Base-by-base conservation (phyloP, 2,888 invertebrate species). In the Psylliodes chrysocephalus region DNA sequence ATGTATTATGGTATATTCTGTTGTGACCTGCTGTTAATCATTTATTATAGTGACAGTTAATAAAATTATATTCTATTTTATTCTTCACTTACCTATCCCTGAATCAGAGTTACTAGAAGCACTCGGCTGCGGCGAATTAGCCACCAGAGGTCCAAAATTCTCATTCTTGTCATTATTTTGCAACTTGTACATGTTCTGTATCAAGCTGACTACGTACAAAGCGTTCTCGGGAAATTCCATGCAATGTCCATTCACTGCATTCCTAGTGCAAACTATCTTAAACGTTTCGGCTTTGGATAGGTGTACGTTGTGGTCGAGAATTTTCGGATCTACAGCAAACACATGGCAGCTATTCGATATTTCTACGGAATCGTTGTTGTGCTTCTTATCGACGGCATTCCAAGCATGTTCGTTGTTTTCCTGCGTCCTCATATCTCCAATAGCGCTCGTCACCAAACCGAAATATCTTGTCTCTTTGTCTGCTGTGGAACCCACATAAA, bases 41-140 rank as follows among this genome's bases (percentile, higher is more conserved):
- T n/a, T n/a, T n/a, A n/a, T n/a, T n/a, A n/a, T n/a, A n/a, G n/a
- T n/a, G n/a, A n/a, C n/a, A n/a, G n/a, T n/a, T n/a, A n/a, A n/a
- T n/a, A n/a, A n/a, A n/a, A n/a, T n/a, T n/a, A n/a, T n/a, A n/a
- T 35, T 2, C n/a, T n/a, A 7, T n/a, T n/a, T 35, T 6, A n/a
- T n/a, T 46, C 1, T 40, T 25, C 5, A 38, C 57, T 57, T 19
- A 57, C 57, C 96, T 65, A 97, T 95, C 0, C 97, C 96, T 1
- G 96, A 96, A 80, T 97, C 97, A 60, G 95, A 95, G 80, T 96
- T 96, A 73, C 95, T 95, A 0, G 95, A 95, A 15, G 93, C 92
- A 78, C 93, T 94, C 0, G 93, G 94, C 72, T 94, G 94, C 0
- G 94, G 94, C 0, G 94, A 94, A 74, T 91, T 90, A 0, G 91